Percentiles rank a stretch among this genome's conserved stretches.
Conservation (phyloP, 2,797 vertebrate species). For the Cuculus canorus region DNA sequence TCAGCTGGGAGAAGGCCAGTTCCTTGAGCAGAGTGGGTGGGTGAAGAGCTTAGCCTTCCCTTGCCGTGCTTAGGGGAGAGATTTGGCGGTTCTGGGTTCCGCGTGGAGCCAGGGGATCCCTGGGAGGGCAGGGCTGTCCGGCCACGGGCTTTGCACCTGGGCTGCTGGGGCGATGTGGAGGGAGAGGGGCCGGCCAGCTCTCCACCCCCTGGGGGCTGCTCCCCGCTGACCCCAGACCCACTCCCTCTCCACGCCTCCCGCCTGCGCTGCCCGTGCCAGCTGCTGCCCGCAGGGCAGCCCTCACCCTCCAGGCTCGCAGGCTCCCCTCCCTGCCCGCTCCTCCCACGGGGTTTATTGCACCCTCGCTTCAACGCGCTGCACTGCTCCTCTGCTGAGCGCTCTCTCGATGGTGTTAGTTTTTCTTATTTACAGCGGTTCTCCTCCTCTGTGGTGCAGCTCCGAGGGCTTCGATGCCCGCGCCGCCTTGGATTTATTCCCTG, state of each 20-base stretch:
- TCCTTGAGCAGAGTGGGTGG: background rate
- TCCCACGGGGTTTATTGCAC: background rate
- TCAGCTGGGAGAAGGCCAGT: background rate
- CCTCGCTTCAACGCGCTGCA: accelerated
- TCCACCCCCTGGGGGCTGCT: background rate
- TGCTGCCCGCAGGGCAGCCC: accelerated
- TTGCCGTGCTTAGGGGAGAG: accelerated
- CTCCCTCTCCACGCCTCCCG: accelerated
- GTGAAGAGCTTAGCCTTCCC: background rate
- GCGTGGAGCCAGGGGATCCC: background rate
- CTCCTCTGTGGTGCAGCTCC: accelerated
- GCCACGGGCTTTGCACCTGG: too few species aligned
- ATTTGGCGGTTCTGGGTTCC: background rate
- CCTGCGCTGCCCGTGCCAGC: background rate
- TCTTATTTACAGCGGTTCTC: background rate
- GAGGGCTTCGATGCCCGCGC: accelerated
- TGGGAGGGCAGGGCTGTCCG: background rate
- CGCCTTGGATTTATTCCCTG: accelerated
- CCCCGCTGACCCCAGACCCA: background rate
- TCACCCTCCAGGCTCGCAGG: accelerated
- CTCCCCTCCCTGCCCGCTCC: background rate
- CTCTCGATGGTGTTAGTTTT: background rate
- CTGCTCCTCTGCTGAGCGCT: accelerated
- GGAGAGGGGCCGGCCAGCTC: accelerated
- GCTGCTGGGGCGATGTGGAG: background rate